Evolutionary conservation across 1,140 invertebrate genomes (phyloP).

Genomic region (Ips typographus): DNA sequence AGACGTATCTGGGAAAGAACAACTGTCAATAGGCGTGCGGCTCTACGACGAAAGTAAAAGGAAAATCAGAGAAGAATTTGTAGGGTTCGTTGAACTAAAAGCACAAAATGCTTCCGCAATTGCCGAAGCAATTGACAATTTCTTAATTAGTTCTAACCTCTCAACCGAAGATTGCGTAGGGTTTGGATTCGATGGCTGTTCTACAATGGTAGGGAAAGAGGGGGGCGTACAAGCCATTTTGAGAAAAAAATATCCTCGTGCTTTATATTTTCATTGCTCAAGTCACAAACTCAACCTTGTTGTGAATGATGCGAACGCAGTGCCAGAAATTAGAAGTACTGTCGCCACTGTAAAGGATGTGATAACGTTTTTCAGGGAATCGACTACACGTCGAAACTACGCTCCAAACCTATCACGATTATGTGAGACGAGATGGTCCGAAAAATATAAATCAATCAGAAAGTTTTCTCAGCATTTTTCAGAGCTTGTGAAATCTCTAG

Average conservation of each 20-base stretch:
- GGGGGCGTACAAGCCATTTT: constrained; percentile 40
- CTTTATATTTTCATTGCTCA: constrained; percentile 43
- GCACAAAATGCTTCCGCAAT: constrained; percentile 34
- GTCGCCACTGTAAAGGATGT: constrained; percentile 3
- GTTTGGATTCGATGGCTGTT: constrained; percentile 38
- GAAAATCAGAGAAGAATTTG: constrained; percentile 43
- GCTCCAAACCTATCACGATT: constrained; percentile 28
- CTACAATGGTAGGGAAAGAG: constrained; percentile 40
- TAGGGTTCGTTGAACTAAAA: constrained; percentile 42
- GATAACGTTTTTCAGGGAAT: constrained; percentile 22
- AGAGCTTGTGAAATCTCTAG: constrained; percentile 28
- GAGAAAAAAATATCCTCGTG: constrained; percentile 39
- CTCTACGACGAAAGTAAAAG: constrained; percentile 26
- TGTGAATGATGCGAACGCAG: constrained; percentile 34
- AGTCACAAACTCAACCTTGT: constrained; percentile 44
- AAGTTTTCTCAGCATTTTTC: constrained; percentile 30
- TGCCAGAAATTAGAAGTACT: constrained; percentile 19
- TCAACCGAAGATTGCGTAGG: constrained; percentile 34
- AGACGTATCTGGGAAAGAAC: constrained; percentile 45
- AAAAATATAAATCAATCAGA: constrained; percentile 37
- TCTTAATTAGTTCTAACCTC: constrained; percentile 33
- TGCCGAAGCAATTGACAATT: constrained; percentile 35
- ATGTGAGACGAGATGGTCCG: constrained; percentile 34
- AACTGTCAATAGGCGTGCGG: constrained; percentile 43
- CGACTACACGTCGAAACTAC: constrained; percentile 12